A percentile compares a stretch with the other conserved stretches of the same genome.
These are phyloP conservation scores for Temnothorax nylanderi DNA, from an alignment of 1,140 invertebrate genomes.

Conservation along the genomic window DNA sequence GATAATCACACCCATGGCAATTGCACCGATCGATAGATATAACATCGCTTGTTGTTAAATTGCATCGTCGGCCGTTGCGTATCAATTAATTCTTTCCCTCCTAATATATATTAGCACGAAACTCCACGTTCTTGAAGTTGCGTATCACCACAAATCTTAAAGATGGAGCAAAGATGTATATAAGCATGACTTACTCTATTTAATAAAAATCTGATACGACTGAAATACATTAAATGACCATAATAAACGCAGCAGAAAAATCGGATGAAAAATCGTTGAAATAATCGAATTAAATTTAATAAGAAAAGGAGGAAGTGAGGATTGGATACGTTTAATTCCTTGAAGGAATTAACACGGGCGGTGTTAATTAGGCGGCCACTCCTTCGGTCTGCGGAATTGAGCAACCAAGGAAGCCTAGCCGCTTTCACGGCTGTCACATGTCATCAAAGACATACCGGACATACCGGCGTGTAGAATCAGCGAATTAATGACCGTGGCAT, in stretches of 20 bases:
- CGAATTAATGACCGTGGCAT: slow-evolving; percentile 68
- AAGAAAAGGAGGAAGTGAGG: not conserved
- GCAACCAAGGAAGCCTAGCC: not conserved
- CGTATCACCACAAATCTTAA: not conserved
- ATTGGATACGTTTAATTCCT: not conserved
- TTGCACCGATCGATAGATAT: slow-evolving; percentile 12
- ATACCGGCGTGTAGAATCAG: slow-evolving; percentile 64
- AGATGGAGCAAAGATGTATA: not conserved
- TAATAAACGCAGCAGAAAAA: not conserved
- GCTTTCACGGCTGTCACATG: slow-evolving; percentile 51
- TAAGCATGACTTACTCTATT: not conserved
- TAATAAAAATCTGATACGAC: slow-evolving; percentile 2
- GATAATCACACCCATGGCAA: slow-evolving; percentile 12
- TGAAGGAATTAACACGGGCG: slow-evolving; percentile 14
- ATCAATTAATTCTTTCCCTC: not conserved
- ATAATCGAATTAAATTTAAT: not conserved
- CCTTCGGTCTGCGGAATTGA: slow-evolving; percentile 21
- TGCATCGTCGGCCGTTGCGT: not conserved
- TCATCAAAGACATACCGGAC: slow-evolving; percentile 63
- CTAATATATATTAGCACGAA: not conserved
- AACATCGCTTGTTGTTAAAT: not conserved
- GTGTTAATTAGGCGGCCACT: slow-evolving; percentile 48
- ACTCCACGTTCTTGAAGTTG: not conserved
- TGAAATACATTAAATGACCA: not conserved
- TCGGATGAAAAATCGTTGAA: not conserved